Conservation (phyloP, 1,140 invertebrate genomes). For the Eupristina koningsbergeri region DNA sequence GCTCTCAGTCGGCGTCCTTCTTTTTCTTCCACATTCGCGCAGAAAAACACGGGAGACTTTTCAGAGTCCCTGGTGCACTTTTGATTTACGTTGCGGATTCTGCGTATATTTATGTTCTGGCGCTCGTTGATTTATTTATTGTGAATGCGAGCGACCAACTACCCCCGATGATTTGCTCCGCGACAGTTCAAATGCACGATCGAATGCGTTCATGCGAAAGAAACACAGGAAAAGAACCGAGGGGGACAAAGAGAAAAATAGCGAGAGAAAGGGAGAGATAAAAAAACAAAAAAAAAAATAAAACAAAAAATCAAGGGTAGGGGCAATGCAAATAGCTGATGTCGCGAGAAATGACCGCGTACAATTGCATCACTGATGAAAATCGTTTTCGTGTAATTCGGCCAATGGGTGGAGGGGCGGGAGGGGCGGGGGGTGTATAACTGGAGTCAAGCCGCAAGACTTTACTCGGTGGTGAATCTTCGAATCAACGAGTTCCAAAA, state of each 20-base stretch:
- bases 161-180: conserved; percentile 13
- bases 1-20: background rate
- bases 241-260: background rate
- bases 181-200: conserved; percentile 1
- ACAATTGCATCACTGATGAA: conserved; percentile 64
- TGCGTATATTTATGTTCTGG: conserved; percentile 13
- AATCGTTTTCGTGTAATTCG: conserved; percentile 57
- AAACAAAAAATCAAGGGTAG: too few species aligned
- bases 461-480: conserved; percentile 10
- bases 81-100: conserved; percentile 24
- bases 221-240: background rate
- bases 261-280: background rate
- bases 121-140: conserved; percentile 40
- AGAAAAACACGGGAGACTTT: conserved; percentile 7
- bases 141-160: background rate
- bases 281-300: background rate
- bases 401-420: conserved; percentile 57
- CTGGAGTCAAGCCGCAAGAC: background rate
- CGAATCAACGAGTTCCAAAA: conserved; percentile 46
- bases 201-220: conserved; percentile 20
- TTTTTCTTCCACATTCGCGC: background rate
- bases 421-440: background rate
- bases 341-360: conserved; percentile 51
- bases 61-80: conserved; percentile 2
- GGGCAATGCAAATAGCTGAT: conserved; percentile 49